Conservation (phyloP, 2,888 invertebrate species). For the Agrochola macilenta region DNA sequence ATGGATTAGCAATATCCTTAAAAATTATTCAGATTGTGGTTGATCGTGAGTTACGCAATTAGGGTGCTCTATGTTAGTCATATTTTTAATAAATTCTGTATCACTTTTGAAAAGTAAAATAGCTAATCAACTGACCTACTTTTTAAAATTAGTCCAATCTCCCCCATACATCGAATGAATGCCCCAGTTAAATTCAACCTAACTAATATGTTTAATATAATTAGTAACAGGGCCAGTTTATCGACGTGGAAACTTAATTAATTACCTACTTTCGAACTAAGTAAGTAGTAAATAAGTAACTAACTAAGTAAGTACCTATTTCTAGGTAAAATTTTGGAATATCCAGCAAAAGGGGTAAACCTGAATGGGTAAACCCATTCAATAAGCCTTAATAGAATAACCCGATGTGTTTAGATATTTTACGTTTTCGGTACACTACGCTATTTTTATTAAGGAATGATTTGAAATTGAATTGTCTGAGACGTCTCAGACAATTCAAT, state of each 20-base stretch:
- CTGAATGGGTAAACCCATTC: not conserved
- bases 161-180: conserved; percentile 32
- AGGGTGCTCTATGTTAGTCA: too few relatives aligned
- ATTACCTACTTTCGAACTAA: conserved; percentile 21
- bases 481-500: too few relatives aligned
- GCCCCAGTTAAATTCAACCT: conserved; percentile 24
- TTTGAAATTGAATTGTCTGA: not conserved
- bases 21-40: too few relatives aligned
- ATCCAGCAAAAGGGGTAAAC: not conserved
- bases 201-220: conserved; percentile 27
- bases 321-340: not conserved
- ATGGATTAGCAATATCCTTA: too few relatives aligned
- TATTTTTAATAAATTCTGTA: too few relatives aligned
- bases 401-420: not conserved
- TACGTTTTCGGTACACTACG: not conserved
- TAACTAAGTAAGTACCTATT: conserved; percentile 1
- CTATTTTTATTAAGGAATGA: not conserved
- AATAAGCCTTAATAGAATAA: not conserved
- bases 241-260: conserved; percentile 9
- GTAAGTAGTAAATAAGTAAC: too few relatives aligned
- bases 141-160: conserved; percentile 28
- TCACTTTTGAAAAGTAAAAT: too few relatives aligned
- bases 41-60: too few relatives aligned
- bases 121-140: conserved; percentile 25
- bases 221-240: conserved; percentile 19